Base-by-base conservation (phyloP, 2,113 vertebrate genomes). In the Neoarius graeffei region DNA sequence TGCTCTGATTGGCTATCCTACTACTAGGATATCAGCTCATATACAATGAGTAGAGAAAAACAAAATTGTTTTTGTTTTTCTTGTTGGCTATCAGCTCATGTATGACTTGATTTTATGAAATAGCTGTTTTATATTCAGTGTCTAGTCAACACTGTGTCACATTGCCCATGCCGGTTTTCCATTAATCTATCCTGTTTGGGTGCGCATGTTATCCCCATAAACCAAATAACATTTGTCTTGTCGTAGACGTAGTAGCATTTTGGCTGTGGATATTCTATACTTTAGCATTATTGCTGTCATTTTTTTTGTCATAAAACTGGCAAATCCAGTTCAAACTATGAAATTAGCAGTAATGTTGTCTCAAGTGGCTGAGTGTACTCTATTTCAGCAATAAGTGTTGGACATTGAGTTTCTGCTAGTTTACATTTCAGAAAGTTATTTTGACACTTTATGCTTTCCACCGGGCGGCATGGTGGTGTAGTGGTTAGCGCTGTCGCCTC, bases 161-260 rank as follows among this genome's bases (percentile, higher is more conserved):
- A 83, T 66, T 79, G 35, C 60, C 19, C 81, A n/a, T 73, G 57
- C 59, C 25, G 27, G 66, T 76, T 84, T 73, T 86, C 56, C 64
- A 56, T 84, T 50, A 19, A 35, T 84, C 35, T 42, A 52, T 66
- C 60, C 6, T 86, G 74, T 80, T 67, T 80, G 48, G 74, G 27
- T 80, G 60, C 5, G 15, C 9, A 56, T 56, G 74, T 60, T 35
- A 15, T 80, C 60, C 25, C n/a, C 17, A 52, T 20, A 64, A 73
- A 87, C 59, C 81, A 59, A 57, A 81, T 81, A 59, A 79, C 71
- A 86, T 83, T 69, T 30, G 10, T 62, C 56, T 60, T 8, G 56
- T 79, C 85, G 35, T 42, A 84, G 73, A 27, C 64, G 62, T 81
- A 50, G 48, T 30, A 60, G 42, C 52, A 35, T 87, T 86, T 89